These are phyloP conservation scores for Callaeas wilsoni DNA, from an alignment of 2,113 vertebrate genomes.

Conservation along the genomic window DNA sequence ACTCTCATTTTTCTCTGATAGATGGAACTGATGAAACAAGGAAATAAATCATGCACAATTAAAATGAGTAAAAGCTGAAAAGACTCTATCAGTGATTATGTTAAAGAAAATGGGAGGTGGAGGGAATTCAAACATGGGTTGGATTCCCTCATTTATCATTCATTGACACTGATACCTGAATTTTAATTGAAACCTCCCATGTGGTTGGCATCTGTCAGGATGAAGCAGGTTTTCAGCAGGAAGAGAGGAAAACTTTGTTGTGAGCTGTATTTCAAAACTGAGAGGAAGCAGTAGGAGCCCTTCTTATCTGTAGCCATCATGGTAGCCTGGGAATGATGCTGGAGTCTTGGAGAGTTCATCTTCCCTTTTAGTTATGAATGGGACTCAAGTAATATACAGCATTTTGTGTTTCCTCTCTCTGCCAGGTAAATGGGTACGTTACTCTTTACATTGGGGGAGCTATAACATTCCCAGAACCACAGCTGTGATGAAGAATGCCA, in stretches of 20 bases:
- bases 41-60: conserved; percentile 45
- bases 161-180: conserved; percentile 6
- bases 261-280: background rate
- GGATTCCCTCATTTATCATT: conserved; percentile 31
- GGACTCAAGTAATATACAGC: background rate
- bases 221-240: background rate
- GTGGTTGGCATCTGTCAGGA: background rate
- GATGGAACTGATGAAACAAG: background rate
- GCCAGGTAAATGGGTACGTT: background rate
- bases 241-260: background rate
- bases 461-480: background rate
- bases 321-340: background rate
- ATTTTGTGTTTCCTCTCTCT: background rate
- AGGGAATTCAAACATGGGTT: background rate
- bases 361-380: background rate
- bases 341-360: background rate
- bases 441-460: accelerated
- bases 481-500: background rate
- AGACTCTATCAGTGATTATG: background rate
- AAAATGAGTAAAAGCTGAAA: conserved; percentile 21
- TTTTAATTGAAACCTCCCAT: conserved; percentile 23
- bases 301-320: background rate
- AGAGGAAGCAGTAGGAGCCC: background rate
- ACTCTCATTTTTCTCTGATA: conserved; percentile 41
- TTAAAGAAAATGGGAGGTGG: background rate